Evolutionary conservation across 1,140 invertebrate species (phyloP).

Genomic region (Meteorus sp.): DNA sequence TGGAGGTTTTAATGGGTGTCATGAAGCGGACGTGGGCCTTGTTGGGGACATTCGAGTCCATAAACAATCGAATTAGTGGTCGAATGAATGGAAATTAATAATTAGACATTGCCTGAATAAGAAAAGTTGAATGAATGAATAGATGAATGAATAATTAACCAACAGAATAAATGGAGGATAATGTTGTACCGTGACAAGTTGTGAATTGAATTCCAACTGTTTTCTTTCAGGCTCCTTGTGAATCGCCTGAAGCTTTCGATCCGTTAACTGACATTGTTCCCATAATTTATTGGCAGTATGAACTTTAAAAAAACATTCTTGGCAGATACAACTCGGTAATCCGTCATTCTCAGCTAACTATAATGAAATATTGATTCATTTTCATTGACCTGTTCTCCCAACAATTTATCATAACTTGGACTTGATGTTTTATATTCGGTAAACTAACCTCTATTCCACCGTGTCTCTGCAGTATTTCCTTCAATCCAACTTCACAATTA

Average conservation of each 20-base stretch:
- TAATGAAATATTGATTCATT: conserved; percentile 30
- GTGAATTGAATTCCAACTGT: background rate
- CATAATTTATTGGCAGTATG: conserved; percentile 44
- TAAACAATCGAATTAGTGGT: too few relatives aligned
- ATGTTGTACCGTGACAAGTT: too few relatives aligned
- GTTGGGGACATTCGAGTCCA: too few relatives aligned
- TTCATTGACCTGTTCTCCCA: background rate
- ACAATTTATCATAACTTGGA: conserved; percentile 1
- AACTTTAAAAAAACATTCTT: conserved; percentile 40
- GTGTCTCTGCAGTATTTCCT: conserved; percentile 34
- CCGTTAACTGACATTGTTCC: conserved; percentile 46
- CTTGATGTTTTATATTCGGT: background rate
- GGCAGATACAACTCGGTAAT: conserved; percentile 42
- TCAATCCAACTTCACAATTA: background rate
- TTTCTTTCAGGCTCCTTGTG: conserved; percentile 32
- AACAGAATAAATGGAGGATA: too few relatives aligned
- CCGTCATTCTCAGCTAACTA: conserved; percentile 37
- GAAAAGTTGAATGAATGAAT: too few relatives aligned
- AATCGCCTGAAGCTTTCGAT: conserved; percentile 37
- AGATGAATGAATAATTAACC: too few relatives aligned
- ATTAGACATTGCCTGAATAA: background rate
- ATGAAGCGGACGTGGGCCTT: too few relatives aligned
- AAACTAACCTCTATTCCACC: conserved; percentile 46
- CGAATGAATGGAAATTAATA: too few relatives aligned
- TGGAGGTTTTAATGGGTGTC: too few relatives aligned